Evolutionary conservation across 2,888 invertebrate genomes (phyloP).

Genomic region (Rhingia rostrata): DNA sequence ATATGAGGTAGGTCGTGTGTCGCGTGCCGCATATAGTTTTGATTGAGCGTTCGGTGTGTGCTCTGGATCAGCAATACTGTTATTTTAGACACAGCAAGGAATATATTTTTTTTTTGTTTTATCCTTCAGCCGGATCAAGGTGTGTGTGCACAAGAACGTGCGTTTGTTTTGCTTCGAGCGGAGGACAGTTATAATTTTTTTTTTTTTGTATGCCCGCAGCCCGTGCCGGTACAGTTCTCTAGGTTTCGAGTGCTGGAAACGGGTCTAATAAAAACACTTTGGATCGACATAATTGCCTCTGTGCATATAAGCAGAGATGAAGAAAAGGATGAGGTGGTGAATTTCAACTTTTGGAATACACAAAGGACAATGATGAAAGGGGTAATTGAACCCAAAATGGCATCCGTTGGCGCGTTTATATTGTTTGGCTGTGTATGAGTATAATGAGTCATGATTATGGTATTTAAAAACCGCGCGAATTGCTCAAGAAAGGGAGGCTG

Average conservation of each 20-base stretch:
- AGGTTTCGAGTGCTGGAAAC: constrained; percentile 37
- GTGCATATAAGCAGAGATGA: not conserved
- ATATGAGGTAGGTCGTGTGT: constrained; percentile 73
- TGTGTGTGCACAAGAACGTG: constrained; percentile 69
- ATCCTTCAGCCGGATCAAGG: constrained; percentile 53
- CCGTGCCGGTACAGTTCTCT: constrained; percentile 9
- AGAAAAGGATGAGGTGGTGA: not conserved
- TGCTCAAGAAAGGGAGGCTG: no score
- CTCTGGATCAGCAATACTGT: constrained; percentile 66
- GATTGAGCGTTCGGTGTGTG: constrained; percentile 69
- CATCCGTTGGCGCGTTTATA: constrained; percentile 9
- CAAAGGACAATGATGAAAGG: constrained; percentile 36
- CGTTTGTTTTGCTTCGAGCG: constrained; percentile 64
- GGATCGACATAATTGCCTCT: constrained; percentile 41
- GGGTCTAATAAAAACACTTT: constrained; percentile 43
- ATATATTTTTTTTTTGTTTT: constrained; percentile 32
- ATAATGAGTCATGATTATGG: constrained; percentile 36
- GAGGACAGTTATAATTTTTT: constrained; percentile 42
- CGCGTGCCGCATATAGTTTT: constrained; percentile 74
- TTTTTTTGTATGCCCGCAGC: constrained; percentile 1
- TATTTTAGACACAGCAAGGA: constrained; percentile 52
- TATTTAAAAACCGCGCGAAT: not conserved
- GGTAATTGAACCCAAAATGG: constrained; percentile 35
- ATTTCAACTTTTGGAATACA: not conserved
- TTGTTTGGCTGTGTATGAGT: not conserved